Evolutionary conservation across 2,797 vertebrate species (phyloP), one percentile per base, ranked within the genome.

Genomic region (Artibeus jamaicensis): DNA sequence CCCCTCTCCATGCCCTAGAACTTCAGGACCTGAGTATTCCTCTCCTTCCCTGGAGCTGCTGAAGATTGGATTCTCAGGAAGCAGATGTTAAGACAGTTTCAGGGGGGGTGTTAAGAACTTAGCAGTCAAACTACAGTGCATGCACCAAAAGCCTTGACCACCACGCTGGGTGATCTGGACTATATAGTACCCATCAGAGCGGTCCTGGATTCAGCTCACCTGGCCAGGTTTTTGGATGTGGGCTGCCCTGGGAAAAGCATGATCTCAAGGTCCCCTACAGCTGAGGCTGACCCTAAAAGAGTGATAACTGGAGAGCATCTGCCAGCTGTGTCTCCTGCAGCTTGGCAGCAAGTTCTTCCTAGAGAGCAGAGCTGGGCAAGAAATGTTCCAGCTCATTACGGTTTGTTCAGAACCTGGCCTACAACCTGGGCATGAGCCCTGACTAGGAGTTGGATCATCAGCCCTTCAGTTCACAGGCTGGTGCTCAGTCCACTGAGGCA

Each of bases 371-470:
- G 46, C 26, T 48, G 46, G 37, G 50, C 15, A 42, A 53, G 11
- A 1, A 8, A 10, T 10, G 0, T 86, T 32, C 39, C 39, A 34
- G 15, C 15, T 26, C 9, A 0, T 32, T n/a, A 62, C 0, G 0
- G 71, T 24, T 42, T 50, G 44, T 21, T 32, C 2, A 29, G 59
- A 5, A 32, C 59, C 29, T 62, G 59, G 29, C 26, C 59, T 10
- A 62, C 59, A 62, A 62, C 29, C 11, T 11, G 10, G 12, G 12
- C 59, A 62, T 6, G 29, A 29, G 4, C 29, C 59, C 59, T 62
- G 59, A 62, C 26, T 62, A 26, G 59, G 26, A 62, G 32, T 62
- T 26, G 24, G 29, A 62, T 24, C 26, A 14, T 10, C 57, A 59
- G 10, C 26, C 26, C 24, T 59, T 62, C 29, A 11, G 5, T 14